Base-by-base conservation (phyloP, 2,113 vertebrate species). In the Anseranas semipalmata region DNA sequence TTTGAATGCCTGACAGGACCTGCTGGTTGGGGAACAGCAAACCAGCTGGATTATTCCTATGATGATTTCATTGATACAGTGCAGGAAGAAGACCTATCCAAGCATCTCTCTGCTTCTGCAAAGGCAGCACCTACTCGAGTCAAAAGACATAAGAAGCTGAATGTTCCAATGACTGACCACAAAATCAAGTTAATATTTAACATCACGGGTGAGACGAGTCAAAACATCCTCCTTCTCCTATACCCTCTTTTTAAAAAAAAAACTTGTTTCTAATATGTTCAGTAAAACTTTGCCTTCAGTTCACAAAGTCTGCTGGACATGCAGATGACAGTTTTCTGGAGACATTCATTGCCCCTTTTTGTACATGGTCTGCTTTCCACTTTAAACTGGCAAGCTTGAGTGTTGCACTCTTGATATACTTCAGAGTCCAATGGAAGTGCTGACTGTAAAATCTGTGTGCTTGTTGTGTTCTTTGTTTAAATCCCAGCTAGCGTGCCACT, bases 141-240 rank as follows among this genome's bases (percentile, higher is more conserved):
- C 53, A 99, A 98, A 98, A 99, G 99, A 83, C 98, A 99, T 93
- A 96, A 98, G 33, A 98, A 98, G 85, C 93, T 98, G 81, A 97
- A 50, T 30, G 90, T 98, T 33, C 98, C 98, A 21, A 98, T 98
- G 80, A 97, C 98, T 20, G 99, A 99, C 95, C 99, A 99, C 88
- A 99, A 99, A 98, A 99, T 99, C 93, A 99, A 99, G 97, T 98
- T 99, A 90, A 98, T 98, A 97, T 99, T 99, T 98, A 99, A 99
- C 93, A 99, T 99, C 96, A 99, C 99, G 96, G 99, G 99, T 99
- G 97, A 97, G 97, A 80, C 52, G 83, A 92, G 50, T 76, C 37
- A 91, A 83, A 77, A 67, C 22, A 46, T 2, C 1, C 0, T 52
- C 39, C 41, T 78, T 65, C 33, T 39, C 24, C 25, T 53, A 8